Evolutionary conservation across 2,888 invertebrate species (phyloP), one percentile per base, ranked within the genome.

Genomic region (Polyploca ridens): DNA sequence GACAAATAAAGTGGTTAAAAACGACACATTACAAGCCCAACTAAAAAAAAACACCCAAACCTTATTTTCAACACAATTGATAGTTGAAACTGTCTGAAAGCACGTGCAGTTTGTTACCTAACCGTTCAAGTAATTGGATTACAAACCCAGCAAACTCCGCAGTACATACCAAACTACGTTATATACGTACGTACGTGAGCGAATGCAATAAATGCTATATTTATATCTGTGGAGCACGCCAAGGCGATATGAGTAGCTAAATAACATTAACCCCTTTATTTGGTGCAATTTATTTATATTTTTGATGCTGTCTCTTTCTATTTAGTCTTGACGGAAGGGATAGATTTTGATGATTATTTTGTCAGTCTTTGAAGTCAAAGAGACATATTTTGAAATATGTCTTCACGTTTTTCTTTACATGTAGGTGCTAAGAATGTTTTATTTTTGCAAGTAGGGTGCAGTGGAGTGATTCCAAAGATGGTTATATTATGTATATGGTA

Each of bases 61-160:
- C 54, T 54, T 19, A 3, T 54, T 19, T 19, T 19, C 2, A 54
- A 19, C 10, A 54, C 54, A 54, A 54, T 54, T 54, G 54, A 54
- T 54, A 5, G 54, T 10, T 19, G 7, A 7, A 54, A 19, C 19
- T 10, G 10, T 3, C n/a, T 19, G 16, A 10, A 54, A 19, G 54
- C 54, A 54, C 54, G 54, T 49, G n/a, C 19, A 2, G 19, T 54
- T 19, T 46, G 38, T 77, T 77, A 77, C 71, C 71, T 70, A 75
- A 72, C 66, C 60, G 63, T 33, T 5, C n/a, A 7, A 14, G 58
- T 78, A 75, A 77, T 73, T 75, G 74, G 74, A 76, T 74, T 71
- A 74, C 72, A 68, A 59, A 63, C 66, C 58, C 62, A 54, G 63
- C 27, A 62, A 46, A 46, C 62, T 54, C 54, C 19, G 19, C 54